Conservation (phyloP, 2,888 invertebrate species). For the Diadromus collaris region DNA sequence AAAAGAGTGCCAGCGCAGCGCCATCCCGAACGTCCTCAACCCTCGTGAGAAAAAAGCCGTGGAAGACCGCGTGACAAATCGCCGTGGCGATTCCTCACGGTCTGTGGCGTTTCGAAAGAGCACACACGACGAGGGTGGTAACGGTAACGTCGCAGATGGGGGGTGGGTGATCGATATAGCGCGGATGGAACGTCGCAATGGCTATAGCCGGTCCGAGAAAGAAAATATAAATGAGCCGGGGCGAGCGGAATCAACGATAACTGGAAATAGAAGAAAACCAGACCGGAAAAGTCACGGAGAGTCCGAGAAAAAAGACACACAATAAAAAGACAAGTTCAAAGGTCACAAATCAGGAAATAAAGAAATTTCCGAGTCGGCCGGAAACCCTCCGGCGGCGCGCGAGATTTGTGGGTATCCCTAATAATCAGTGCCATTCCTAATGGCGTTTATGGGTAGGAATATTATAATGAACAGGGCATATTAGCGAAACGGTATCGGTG, state of each 20-base stretch:
- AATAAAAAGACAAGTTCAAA: not conserved
- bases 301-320: not conserved
- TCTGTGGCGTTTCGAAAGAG: conserved; percentile 38
- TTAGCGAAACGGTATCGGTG: too few species aligned
- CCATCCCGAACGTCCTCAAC: conserved; percentile 37
- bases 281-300: not conserved
- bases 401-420: too few species aligned
- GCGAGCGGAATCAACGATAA: not conserved
- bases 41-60: conserved; percentile 55
- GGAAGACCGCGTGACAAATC: conserved; percentile 68
- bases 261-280: conserved; percentile 14
- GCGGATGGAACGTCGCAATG: conserved; percentile 22
- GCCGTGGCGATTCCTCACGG: conserved; percentile 64
- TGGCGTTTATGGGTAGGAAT: too few species aligned
- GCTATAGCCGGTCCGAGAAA: not conserved
- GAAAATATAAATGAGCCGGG: conserved; percentile 13
- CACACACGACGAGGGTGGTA: conserved; percentile 14
- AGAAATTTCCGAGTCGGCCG: too few species aligned
- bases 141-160: not conserved
- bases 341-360: too few species aligned
- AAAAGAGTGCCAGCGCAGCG: conserved; percentile 50
- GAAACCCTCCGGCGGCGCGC: too few species aligned
- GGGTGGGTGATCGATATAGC: conserved; percentile 49
- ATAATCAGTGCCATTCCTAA: too few species aligned
- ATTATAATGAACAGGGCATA: too few species aligned